phyloP scores from a whole-genome alignment of 1,140 invertebrate genomes.

The Bombus picipes region DNA sequence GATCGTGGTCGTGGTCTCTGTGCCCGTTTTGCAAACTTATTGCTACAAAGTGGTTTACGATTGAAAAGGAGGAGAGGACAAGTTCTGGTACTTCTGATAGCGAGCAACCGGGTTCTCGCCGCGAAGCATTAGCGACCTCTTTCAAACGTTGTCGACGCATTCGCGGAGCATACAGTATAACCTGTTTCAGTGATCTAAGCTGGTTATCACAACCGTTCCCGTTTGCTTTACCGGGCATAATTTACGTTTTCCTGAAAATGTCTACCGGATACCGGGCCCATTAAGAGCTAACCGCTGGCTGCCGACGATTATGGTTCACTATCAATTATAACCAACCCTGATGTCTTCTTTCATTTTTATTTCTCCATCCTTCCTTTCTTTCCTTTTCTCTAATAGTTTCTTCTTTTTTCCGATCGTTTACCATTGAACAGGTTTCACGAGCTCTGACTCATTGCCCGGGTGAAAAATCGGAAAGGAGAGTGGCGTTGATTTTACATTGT shows the following conservation, averaged over 20 bases:
- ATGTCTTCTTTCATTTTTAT: not conserved
- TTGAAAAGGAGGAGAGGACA: slow-evolving; percentile 48
- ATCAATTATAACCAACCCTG: slow-evolving; percentile 36
- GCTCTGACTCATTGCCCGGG: not conserved
- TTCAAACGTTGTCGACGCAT: slow-evolving; percentile 33
- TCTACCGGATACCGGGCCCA: slow-evolving; percentile 42
- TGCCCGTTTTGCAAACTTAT: slow-evolving; percentile 52
- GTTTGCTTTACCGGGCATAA: slow-evolving; percentile 67
- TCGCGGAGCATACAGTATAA: slow-evolving; percentile 46
- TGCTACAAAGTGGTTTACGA: slow-evolving; percentile 63
- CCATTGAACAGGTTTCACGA: not conserved
- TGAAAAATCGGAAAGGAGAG: not conserved
- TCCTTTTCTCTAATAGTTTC: too few species aligned
- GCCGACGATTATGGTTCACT: slow-evolving; percentile 43
- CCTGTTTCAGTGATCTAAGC: slow-evolving; percentile 72
- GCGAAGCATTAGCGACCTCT: slow-evolving; percentile 30
- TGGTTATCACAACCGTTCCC: slow-evolving; percentile 74
- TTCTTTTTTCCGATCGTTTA: not conserved
- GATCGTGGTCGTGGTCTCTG: not conserved
- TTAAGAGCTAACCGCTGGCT: slow-evolving; percentile 54
- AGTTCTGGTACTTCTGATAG: slow-evolving; percentile 29
- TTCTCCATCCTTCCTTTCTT: not conserved
- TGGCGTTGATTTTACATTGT: not conserved
- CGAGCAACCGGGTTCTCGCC: slow-evolving; percentile 19
- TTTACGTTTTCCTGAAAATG: slow-evolving; percentile 60